phyloP scores from a whole-genome alignment of 2,797 vertebrate species.

The Syngnathus acus region DNA sequence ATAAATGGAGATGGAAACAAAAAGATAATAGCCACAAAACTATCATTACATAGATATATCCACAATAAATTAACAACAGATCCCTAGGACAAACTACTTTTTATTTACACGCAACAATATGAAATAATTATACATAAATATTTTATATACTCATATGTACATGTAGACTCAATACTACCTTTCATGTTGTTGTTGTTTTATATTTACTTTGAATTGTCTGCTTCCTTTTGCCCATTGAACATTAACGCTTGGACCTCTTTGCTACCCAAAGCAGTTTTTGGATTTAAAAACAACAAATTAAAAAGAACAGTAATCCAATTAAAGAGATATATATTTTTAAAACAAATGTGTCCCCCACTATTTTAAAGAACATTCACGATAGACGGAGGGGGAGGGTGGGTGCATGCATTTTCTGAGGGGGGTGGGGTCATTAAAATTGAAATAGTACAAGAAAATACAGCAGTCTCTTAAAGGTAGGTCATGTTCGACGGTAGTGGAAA shows the following conservation, averaged over 20 bases:
- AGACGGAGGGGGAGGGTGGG: conserved; percentile 14
- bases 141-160: conserved; percentile 98
- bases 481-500: conserved; percentile 46
- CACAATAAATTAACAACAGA: conserved; percentile 99
- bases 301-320: neutral
- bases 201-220: conserved; percentile 37
- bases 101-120: conserved; percentile 99
- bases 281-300: conserved; percentile 30
- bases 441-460: conserved; percentile 58
- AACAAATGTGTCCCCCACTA: conserved; percentile 28
- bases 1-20: conserved; percentile 75
- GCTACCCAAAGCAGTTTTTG: neutral
- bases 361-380: conserved; percentile 33
- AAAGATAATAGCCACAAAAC: conserved; percentile 71
- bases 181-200: conserved; percentile 33
- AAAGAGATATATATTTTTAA: conserved; percentile 15
- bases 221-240: conserved; percentile 70
- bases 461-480: conserved; percentile 63
- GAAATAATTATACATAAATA: conserved; percentile 99
- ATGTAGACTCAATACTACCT: conserved; percentile 81
- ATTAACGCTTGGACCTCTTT: conserved; percentile 16
- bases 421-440: conserved; percentile 20
- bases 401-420: conserved; percentile 52
- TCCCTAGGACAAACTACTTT: conserved; percentile 87
- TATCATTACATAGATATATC: conserved; percentile 89